Percentiles rank a stretch among this genome's conserved stretches.
Evolutionary conservation across 1,140 invertebrate species (phyloP).

Genomic region (Mactra quadrangularis): DNA sequence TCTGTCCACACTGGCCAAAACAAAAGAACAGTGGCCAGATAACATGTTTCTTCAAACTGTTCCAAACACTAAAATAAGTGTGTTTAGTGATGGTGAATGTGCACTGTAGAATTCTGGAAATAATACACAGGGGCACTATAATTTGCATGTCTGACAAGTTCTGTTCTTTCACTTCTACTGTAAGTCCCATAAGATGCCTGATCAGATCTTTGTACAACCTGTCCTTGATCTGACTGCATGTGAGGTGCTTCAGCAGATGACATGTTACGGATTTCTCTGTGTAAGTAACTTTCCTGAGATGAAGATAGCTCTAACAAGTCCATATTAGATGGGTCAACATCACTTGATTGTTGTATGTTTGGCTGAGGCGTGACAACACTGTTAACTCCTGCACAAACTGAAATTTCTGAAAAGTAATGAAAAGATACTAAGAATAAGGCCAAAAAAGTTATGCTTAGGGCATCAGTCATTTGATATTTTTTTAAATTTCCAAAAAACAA

Average conservation of each 20-base stretch:
- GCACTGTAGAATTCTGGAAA: background rate
- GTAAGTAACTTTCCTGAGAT: background rate
- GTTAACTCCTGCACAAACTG: too few species aligned
- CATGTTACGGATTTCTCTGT: background rate
- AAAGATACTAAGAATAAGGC: too few species aligned
- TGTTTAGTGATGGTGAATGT: conserved; percentile 5
- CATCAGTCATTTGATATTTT: too few species aligned
- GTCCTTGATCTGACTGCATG: background rate
- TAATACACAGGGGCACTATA: background rate
- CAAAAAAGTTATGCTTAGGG: too few species aligned
- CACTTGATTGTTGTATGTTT: background rate
- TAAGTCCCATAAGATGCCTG: conserved; percentile 1
- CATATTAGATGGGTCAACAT: background rate
- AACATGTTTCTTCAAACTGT: too few species aligned
- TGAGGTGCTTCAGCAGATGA: background rate
- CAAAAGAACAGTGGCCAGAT: too few species aligned
- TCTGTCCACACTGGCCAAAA: too few species aligned
- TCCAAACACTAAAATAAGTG: too few species aligned
- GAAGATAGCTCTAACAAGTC: conserved; percentile 4
- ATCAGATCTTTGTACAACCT: background rate
- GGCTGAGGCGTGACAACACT: too few species aligned
- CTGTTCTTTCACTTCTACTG: background rate
- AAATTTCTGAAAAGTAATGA: too few species aligned
- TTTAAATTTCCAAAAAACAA: too few species aligned
- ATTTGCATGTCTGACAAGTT: background rate